Evolutionary conservation across 2,888 invertebrate species (phyloP), one percentile per base, ranked within the genome.

Genomic region (Carabus problematicus): DNA sequence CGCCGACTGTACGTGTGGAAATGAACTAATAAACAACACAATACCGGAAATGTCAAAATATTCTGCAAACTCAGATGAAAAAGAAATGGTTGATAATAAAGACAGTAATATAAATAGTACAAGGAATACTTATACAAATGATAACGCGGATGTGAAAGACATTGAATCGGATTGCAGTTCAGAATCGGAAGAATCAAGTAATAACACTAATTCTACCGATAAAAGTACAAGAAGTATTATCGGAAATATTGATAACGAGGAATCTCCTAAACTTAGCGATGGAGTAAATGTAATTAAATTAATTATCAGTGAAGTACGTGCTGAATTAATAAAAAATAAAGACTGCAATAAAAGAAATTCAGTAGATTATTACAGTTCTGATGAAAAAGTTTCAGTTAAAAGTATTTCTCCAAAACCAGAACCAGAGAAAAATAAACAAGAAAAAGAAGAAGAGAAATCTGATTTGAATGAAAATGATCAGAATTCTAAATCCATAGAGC

Each of bases 261-360:
- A 45, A 45, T 12, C 14, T 2, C 7, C 45, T 8, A 16, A 52
- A 52, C 8, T 52, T 16, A 14, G 6, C 19, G 7, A 72, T 39
- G 62, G 54, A 18, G 60, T 70, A 14, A 61, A 71, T n/a, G 67
- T 8, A 29, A 69, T 78, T 67, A 76, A 77, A 73, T 75, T 77
- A 11, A 76, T 79, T 49, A 77, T 77, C 42, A 74, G 77, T 52
- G 76, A 78, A 72, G 77, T 78, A 18, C 71, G 75, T 70, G 71
- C 71, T 41, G 75, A 77, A 60, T 74, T 76, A 70, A 71, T 73
- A 14, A n/a, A n/a, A n/a, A 73, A 72, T 60, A 69, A 52, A 43
- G 61, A 68, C 19, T 29, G 40, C 8, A 52, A 19, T 14, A 45
- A 52, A 67, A 11, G 29, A 42, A 58, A 66, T 49, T 60, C 54